phyloP scores from a whole-genome alignment of 1,140 invertebrate genomes.

The Portunus trituberculatus region DNA sequence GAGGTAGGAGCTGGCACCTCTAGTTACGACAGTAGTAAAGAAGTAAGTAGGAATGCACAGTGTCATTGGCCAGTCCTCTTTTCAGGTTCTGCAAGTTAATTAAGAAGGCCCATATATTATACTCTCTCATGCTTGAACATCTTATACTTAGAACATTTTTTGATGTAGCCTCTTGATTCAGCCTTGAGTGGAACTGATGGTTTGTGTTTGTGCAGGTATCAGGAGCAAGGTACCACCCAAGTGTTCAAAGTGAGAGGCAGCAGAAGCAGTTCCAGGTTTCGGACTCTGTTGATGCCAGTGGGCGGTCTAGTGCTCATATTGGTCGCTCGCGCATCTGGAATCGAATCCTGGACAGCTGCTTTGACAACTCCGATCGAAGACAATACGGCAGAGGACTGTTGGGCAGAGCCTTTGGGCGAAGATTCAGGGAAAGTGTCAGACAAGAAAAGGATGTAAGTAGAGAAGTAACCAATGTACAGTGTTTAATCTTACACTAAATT shows the following conservation, averaged over 20 bases:
- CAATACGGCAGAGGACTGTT: slow-evolving; percentile 92
- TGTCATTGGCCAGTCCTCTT: background rate
- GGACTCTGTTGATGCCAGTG: slow-evolving; percentile 78
- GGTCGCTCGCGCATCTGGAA: slow-evolving; percentile 84
- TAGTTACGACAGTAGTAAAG: slow-evolving; percentile 75
- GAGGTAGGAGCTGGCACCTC: slow-evolving; percentile 66
- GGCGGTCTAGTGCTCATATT: slow-evolving; percentile 78
- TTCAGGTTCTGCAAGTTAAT: background rate
- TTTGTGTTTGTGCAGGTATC: slow-evolving; percentile 57
- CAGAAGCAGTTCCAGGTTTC: slow-evolving; percentile 79
- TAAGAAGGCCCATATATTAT: no score
- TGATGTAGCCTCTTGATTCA: background rate
- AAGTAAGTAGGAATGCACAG: slow-evolving; percentile 57
- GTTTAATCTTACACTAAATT: no score
- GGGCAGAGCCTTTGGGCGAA: slow-evolving; percentile 88
- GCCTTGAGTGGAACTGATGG: background rate
- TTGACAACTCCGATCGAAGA: slow-evolving; percentile 90
- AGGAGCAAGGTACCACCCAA: slow-evolving; percentile 69
- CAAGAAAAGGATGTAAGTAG: slow-evolving; percentile 73
- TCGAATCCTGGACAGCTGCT: slow-evolving; percentile 86
- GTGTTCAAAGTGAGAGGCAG: slow-evolving; percentile 77
- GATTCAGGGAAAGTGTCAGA: slow-evolving; percentile 75
- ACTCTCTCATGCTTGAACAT: no score
- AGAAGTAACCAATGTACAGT: background rate
- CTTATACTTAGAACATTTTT: no score